Conservation (phyloP, 2,888 invertebrate species). For the Lysandra bellargus region DNA sequence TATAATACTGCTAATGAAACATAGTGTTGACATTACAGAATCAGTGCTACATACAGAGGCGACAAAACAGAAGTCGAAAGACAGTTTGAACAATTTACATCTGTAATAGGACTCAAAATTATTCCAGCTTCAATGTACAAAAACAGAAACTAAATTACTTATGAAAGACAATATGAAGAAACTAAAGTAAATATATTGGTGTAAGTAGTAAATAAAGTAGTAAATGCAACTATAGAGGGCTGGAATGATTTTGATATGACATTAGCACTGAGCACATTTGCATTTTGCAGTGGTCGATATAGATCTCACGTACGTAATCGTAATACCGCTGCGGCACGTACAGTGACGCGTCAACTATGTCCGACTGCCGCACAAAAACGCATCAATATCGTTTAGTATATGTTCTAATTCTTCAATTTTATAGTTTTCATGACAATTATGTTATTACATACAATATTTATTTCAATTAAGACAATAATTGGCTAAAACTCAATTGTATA, state of each 20-base stretch:
- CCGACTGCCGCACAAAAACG: slow-evolving; percentile 55
- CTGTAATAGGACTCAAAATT: background rate
- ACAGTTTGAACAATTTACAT: background rate
- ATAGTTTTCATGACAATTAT: background rate
- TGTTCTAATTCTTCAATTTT: background rate
- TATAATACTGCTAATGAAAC: background rate
- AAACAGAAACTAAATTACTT: background rate
- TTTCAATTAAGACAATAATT: background rate
- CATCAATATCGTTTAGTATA: background rate
- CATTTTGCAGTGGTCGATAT: slow-evolving; percentile 29
- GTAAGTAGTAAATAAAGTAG: background rate
- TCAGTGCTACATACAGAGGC: slow-evolving; percentile 16
- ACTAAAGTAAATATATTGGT: background rate
- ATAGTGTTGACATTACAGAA: slow-evolving; percentile 3
- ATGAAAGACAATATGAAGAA: background rate
- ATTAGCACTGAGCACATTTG: slow-evolving; percentile 29
- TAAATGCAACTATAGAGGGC: background rate
- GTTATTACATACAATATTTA: background rate
- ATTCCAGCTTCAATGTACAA: background rate
- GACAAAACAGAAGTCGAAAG: slow-evolving; percentile 2
- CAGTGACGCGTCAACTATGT: slow-evolving; percentile 63
- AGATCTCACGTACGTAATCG: slow-evolving; percentile 60
- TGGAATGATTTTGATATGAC: slow-evolving; percentile 28
- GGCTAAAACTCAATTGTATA: background rate
- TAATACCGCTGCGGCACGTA: slow-evolving; percentile 74